Evolutionary conservation across 2,888 invertebrate genomes (phyloP).

Genomic region (Thymelicus lineola): DNA sequence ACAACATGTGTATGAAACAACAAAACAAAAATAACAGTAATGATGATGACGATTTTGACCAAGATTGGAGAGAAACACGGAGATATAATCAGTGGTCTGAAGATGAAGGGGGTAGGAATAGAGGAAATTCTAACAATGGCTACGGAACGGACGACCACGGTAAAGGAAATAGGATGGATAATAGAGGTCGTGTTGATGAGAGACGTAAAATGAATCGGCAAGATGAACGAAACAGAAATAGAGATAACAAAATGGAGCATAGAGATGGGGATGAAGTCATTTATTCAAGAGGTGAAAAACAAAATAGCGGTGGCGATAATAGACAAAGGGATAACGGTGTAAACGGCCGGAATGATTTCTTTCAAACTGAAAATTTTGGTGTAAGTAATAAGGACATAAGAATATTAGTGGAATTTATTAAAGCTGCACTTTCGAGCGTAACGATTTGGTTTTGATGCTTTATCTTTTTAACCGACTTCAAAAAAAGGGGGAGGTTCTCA

Average conservation of each 20-base stretch:
- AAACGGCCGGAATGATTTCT: conserved; percentile 54
- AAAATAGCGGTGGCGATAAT: conserved; percentile 45
- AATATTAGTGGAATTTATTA: too few species aligned
- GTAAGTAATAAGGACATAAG: conserved; percentile 52
- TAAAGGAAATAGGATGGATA: conserved; percentile 25
- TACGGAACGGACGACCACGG: conserved; percentile 46
- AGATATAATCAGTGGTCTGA: conserved; percentile 46
- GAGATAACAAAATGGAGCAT: conserved; percentile 49
- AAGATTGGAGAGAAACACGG: conserved; percentile 61
- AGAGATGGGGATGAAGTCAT: conserved; percentile 30
- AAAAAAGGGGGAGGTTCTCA: too few species aligned
- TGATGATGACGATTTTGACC: conserved; percentile 53
- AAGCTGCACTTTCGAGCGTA: too few species aligned
- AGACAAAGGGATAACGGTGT: conserved; percentile 49
- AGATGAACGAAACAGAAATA: conserved; percentile 35
- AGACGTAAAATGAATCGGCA: conserved; percentile 39
- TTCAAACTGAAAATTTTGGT: conserved; percentile 59
- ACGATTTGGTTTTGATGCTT: too few species aligned
- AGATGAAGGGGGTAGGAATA: conserved; percentile 44
- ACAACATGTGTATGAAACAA: conserved; percentile 83
- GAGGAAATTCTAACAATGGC: conserved; percentile 45
- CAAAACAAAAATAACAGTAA: conserved; percentile 62
- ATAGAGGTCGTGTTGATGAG: conserved; percentile 34
- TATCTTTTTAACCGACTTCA: too few species aligned
- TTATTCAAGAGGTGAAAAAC: conserved; percentile 43